These are phyloP conservation scores for Trachelus stipa DNA, from an alignment of 2,888 invertebrate genomes.

Conservation along the genomic window DNA sequence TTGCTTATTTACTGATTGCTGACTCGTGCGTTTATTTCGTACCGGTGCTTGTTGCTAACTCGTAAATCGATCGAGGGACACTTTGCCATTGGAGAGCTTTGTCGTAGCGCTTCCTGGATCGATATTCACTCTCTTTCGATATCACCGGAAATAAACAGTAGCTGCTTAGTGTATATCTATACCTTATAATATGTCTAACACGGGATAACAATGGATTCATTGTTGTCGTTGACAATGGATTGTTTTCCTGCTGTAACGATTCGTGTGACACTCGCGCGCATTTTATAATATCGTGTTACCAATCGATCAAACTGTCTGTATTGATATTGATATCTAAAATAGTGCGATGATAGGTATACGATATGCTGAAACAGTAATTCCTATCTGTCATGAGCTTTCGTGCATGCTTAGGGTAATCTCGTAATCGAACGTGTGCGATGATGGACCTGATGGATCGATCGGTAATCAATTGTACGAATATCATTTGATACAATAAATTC, in stretches of 20 bases:
- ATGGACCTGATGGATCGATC: not conserved
- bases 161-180: not conserved
- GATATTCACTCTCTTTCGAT: not conserved
- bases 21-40: not conserved
- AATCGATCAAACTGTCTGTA: not conserved
- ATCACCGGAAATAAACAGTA: not conserved
- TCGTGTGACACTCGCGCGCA: not conserved
- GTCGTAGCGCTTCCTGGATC: not conserved
- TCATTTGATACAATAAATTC: not conserved
- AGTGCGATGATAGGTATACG: not conserved
- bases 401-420: not conserved
- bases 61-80: not conserved
- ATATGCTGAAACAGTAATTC: not conserved
- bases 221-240: not conserved
- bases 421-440: not conserved
- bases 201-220: not conserved
- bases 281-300: not conserved
- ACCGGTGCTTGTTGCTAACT: not conserved
- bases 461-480: not conserved
- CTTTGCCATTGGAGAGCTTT: not conserved
- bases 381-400: not conserved
- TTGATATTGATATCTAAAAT: not conserved
- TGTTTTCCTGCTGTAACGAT: not conserved
- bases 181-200: not conserved
- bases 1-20: not conserved